phyloP scores from a whole-genome alignment of 2,113 vertebrate species.

The Phoxinus phoxinus region DNA sequence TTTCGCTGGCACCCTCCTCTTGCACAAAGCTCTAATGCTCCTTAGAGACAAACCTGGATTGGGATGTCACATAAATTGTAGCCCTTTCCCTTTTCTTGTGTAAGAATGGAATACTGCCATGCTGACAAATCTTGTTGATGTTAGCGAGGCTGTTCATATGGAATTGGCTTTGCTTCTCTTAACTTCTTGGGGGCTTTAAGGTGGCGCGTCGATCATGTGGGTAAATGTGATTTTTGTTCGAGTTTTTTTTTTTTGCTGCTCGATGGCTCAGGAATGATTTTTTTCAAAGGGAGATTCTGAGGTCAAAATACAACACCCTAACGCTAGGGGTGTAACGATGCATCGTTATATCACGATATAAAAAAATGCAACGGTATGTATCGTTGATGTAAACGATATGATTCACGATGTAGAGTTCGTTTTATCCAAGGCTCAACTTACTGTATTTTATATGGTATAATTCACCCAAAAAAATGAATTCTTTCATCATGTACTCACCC shows the following conservation, averaged over 20 bases:
- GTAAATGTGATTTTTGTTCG: constrained; percentile 65
- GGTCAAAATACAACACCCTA: constrained; percentile 60
- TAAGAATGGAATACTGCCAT: constrained; percentile 54
- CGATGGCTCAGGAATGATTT: constrained; percentile 77
- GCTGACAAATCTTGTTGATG: constrained; percentile 46
- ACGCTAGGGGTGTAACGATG: not conserved
- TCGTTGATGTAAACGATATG: too few relatives aligned
- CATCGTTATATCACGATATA: too few relatives aligned
- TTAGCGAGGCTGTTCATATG: constrained; percentile 15
- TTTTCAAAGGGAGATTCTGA: constrained; percentile 73
- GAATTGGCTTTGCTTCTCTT: constrained; percentile 44
- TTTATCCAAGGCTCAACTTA: too few relatives aligned
- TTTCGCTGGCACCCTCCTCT: constrained; percentile 26
- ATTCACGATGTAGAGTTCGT: too few relatives aligned
- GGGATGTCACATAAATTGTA: constrained; percentile 38
- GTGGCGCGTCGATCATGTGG: constrained; percentile 61
- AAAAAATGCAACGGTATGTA: too few relatives aligned
- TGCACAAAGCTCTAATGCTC: constrained; percentile 57
- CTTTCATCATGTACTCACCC: too few relatives aligned
- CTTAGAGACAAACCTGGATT: constrained; percentile 37
- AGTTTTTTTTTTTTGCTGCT: constrained; percentile 60
- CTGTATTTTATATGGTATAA: too few relatives aligned
- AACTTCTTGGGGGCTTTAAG: constrained; percentile 65
- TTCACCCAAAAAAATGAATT: too few relatives aligned
- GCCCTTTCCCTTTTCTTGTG: constrained; percentile 48